phyloP scores from a whole-genome alignment of 2,113 vertebrate genomes.

The Mola mola region DNA sequence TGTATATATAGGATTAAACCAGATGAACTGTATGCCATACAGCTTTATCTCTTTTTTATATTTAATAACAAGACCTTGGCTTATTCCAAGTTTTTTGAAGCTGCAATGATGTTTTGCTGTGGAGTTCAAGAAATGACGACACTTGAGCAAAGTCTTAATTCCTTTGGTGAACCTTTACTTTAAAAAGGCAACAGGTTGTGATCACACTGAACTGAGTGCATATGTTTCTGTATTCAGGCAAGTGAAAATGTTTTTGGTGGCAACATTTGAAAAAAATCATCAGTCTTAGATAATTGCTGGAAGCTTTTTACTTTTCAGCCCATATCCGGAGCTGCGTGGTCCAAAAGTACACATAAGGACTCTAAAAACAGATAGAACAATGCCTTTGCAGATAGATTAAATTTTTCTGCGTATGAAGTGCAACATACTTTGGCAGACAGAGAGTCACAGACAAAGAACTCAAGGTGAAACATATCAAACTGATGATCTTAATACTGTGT shows the following conservation, averaged over 20 bases:
- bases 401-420: constrained; percentile 31
- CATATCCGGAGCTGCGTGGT: neutral
- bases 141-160: too few species aligned
- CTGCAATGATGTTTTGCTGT: too few species aligned
- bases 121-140: too few species aligned
- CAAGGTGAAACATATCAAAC: constrained; percentile 69
- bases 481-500: constrained; percentile 76
- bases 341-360: neutral
- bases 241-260: neutral
- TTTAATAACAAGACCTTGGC: too few species aligned
- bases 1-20: too few species aligned
- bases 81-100: too few species aligned
- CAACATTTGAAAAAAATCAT: too few species aligned
- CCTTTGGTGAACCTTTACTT: too few species aligned
- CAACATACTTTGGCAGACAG: constrained; percentile 44
- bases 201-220: neutral
- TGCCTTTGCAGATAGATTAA: constrained; percentile 36
- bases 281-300: too few species aligned
- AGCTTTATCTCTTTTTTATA: too few species aligned
- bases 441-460: constrained; percentile 40
- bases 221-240: neutral
- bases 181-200: too few species aligned
- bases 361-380: constrained; percentile 7
- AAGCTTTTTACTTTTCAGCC: neutral
- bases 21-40: too few species aligned